Evolutionary conservation across 1,140 invertebrate genomes (phyloP), one percentile per base, ranked within the genome.

Genomic region (Ostrea denselamellosa): DNA sequence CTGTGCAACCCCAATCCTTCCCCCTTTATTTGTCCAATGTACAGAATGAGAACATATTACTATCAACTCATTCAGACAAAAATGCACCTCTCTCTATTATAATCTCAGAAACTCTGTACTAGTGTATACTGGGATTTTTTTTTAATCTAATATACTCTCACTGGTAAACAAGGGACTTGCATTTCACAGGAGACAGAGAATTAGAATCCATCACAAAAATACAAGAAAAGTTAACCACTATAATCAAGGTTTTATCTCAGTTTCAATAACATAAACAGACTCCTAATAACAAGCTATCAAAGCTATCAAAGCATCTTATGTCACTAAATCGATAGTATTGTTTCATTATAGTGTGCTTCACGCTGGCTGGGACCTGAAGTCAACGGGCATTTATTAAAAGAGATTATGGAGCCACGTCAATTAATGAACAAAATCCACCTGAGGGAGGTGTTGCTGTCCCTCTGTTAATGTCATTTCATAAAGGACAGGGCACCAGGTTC

Each of bases 231-330:
- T 62, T 14, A 17, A 19, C 56, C 56, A 62, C 56, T 19, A 62
- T 62, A 62, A 77, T 77, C 68, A 77, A 14, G 68, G 56, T 14
- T 77, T 77, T 77, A 25, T 77, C 68, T 44, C 25, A 0, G 68
- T 77, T 25, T 25, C 68, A 77, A 77, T 77, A 77, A 77, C 68
- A 77, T 34, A 77, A 44, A 77, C 68, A 71, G n/a, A 77, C 28
- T 25, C 12, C 28, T 77, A 77, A 77, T 77, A 77, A 77, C 12
- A 25, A 14, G 8, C 7, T 77, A 34, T 34, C 68, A 77, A 25
- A 14, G 8, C 7, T 77, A 34, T 34, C 68, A 77, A 77, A 77
- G 22, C 22, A 25, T 25, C 28, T 77, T 77, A 77, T 77, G 68
- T 28, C 68, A 77, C 25, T 14, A 25, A 34, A 77, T 77, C 68